Evolutionary conservation across 1,140 invertebrate genomes (phyloP).

Genomic region (Drosophila santomea): DNA sequence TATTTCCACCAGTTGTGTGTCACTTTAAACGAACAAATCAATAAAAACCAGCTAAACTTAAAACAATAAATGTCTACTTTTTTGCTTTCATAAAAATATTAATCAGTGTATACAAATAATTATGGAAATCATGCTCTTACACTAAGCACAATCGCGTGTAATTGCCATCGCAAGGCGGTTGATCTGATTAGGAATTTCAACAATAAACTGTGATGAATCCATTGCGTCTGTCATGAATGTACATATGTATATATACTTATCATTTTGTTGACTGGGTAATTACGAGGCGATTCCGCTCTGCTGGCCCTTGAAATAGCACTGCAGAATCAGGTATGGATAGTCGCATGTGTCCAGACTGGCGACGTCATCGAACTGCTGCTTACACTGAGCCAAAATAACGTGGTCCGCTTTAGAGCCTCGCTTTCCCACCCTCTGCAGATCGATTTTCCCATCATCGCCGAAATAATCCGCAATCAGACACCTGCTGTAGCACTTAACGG

Average conservation of each 20-base stretch:
- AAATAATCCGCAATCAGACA: constrained; percentile 34
- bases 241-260: background rate
- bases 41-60: no score
- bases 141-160: no score
- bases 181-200: background rate
- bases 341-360: constrained; percentile 18
- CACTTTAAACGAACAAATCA: background rate
- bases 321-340: constrained; percentile 39
- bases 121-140: no score
- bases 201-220: background rate
- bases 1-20: background rate
- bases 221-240: background rate
- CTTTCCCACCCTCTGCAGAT: constrained; percentile 10
- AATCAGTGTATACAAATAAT: no score
- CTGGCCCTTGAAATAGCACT: constrained; percentile 17
- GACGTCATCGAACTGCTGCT: constrained; percentile 8
- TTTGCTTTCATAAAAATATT: no score
- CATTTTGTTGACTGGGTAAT: background rate
- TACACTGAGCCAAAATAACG: constrained; percentile 1
- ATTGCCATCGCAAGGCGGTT: no score
- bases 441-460: constrained; percentile 10
- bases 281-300: background rate
- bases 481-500: constrained; percentile 17
- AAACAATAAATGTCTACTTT: no score
- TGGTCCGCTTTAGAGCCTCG: background rate